Percentiles rank a stretch among this genome's conserved stretches.
These are phyloP conservation scores for Ormyrus nitidulus DNA, from an alignment of 2,888 invertebrate species.

Conservation along the genomic window DNA sequence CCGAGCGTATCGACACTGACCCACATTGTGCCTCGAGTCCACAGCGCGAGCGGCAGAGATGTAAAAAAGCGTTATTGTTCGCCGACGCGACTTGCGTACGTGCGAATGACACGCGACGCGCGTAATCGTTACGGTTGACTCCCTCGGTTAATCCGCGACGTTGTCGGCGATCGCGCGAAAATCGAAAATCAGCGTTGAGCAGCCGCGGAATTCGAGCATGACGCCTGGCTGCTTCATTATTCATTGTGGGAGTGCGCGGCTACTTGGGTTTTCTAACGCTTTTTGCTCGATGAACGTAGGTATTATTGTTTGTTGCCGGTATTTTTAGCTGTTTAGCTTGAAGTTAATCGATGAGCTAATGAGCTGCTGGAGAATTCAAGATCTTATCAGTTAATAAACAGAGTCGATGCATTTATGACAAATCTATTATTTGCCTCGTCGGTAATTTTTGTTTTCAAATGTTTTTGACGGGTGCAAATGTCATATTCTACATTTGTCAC, in stretches of 20 bases:
- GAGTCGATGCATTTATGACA: background rate
- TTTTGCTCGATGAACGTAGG: background rate
- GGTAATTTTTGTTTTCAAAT: background rate
- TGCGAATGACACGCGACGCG: constrained; percentile 41
- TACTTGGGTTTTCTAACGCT: background rate
- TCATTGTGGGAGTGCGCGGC: constrained; percentile 1
- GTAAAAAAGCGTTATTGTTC: constrained; percentile 43
- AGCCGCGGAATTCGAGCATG: background rate
- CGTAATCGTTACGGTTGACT: too few species aligned
- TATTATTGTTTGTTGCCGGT: background rate
- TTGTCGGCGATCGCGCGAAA: constrained; percentile 1
- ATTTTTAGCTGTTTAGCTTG: constrained; percentile 9
- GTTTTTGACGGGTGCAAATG: constrained; percentile 4
- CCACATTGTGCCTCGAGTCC: constrained; percentile 54
- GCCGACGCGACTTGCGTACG: constrained; percentile 14
- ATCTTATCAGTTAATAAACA: background rate
- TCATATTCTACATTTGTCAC: background rate
- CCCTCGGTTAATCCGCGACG: too few species aligned
- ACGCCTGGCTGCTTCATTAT: constrained; percentile 11
- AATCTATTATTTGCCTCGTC: too few species aligned
- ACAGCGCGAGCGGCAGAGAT: background rate
- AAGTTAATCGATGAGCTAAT: constrained; percentile 16
- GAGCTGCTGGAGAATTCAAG: background rate
- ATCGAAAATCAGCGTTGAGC: constrained; percentile 31
- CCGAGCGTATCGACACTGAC: constrained; percentile 66